Conservation (phyloP, 2,797 vertebrate species). For the Smutsia gigantea region DNA sequence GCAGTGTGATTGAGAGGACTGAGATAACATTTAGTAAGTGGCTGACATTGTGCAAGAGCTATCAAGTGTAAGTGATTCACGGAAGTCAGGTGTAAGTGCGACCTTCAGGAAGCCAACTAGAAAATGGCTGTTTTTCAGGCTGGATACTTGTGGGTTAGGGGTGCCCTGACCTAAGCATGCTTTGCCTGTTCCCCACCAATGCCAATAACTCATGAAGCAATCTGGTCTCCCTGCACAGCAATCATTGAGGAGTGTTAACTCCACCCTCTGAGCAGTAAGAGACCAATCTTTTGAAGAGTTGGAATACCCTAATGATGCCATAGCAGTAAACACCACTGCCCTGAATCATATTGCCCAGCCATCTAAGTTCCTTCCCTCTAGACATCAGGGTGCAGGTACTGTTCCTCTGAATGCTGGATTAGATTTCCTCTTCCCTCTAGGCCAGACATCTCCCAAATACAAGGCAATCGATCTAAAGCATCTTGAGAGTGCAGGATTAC, state of each 20-base stretch:
- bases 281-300: slow-evolving; percentile 25
- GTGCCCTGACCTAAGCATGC: not conserved
- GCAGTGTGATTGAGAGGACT: slow-evolving; percentile 35
- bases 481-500: slow-evolving; percentile 57
- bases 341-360: not conserved
- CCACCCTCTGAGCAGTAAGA: not conserved
- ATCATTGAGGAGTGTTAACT: not conserved
- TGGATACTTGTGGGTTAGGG: not conserved
- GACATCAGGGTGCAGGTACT: not conserved
- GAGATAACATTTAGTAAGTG: not conserved
- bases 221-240: not conserved
- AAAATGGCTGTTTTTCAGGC: not conserved
- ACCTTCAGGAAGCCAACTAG: not conserved
- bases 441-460: slow-evolving; percentile 27
- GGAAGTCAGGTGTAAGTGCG: not conserved
- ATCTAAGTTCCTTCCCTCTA: slow-evolving; percentile 54
- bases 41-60: not conserved
- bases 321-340: not conserved
- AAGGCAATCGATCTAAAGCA: slow-evolving; percentile 42
- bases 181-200: not conserved
- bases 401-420: slow-evolving; percentile 32
- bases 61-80: not conserved
- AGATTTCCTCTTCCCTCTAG: slow-evolving; percentile 14
- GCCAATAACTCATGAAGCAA: not conserved
- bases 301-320: slow-evolving; percentile 1